Percentiles rank a stretch among this genome's conserved stretches.
Evolutionary conservation across 2,113 vertebrate species (phyloP).

Genomic region (Antigone vipio): DNA sequence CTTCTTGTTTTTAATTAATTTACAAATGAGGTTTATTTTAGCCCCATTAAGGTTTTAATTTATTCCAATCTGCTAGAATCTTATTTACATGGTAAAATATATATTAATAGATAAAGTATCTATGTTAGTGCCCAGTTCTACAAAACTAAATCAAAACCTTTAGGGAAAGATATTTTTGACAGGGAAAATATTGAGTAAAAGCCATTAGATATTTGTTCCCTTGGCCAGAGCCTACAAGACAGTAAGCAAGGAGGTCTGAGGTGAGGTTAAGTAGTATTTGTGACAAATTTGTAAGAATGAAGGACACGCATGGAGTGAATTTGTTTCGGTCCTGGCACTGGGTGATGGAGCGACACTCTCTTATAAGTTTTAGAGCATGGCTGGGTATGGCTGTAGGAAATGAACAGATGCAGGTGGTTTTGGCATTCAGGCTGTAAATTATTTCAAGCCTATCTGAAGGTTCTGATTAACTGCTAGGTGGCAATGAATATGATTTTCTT

Average conservation of each 20-base stretch:
- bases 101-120: neutral
- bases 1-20: constrained; percentile 26
- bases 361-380: neutral
- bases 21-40: constrained; percentile 34
- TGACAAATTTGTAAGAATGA: neutral
- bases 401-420: neutral
- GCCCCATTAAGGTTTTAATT: neutral
- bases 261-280: neutral
- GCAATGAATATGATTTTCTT: constrained; percentile 57
- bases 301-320: neutral
- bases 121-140: neutral
- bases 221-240: neutral
- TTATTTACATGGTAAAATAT: neutral
- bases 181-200: neutral
- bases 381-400: fast-evolving
- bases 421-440: constrained; percentile 6
- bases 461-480: constrained; percentile 27
- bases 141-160: neutral
- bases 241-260: neutral
- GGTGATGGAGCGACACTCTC: neutral
- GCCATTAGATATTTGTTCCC: neutral
- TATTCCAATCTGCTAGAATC: constrained; percentile 11
- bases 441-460: constrained; percentile 21
- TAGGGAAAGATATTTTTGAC: neutral
- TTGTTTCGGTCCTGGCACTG: neutral